phyloP scores from a whole-genome alignment of 1,140 invertebrate species.

The Calephelis virginiensis region DNA sequence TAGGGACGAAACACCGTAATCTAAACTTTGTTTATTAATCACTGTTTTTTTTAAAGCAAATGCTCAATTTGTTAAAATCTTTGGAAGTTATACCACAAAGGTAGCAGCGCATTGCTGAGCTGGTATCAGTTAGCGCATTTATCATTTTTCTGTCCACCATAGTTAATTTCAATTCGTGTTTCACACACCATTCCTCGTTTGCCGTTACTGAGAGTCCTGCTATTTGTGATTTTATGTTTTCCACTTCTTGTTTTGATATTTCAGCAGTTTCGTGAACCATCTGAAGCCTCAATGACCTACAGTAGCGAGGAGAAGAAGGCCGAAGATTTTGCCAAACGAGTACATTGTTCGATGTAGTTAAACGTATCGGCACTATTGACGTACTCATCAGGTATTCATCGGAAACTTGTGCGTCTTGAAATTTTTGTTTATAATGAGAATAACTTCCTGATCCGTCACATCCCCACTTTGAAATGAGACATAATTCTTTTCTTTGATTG shows the following conservation, averaged over 20 bases:
- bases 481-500: conserved; percentile 8
- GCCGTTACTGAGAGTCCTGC: neutral
- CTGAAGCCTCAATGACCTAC: conserved; percentile 4
- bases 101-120: conserved; percentile 1
- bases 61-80: conserved; percentile 19
- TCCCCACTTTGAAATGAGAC: conserved; percentile 22
- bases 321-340: conserved; percentile 7
- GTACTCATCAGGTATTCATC: conserved; percentile 18
- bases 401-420: conserved; percentile 20
- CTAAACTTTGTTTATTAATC: conserved; percentile 18
- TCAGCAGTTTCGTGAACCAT: conserved; percentile 1
- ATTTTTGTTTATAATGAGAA: conserved; percentile 25
- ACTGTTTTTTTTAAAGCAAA: conserved; percentile 20
- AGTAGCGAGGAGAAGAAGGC: conserved; percentile 8
- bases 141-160: conserved; percentile 7
- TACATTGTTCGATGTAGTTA: conserved; percentile 6
- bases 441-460: conserved; percentile 19
- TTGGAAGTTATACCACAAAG: conserved; percentile 7
- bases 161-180: neutral
- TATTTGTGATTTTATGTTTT: neutral
- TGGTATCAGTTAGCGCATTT: conserved; percentile 4
- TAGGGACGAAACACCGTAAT: conserved; percentile 12
- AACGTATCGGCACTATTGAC: conserved; percentile 16
- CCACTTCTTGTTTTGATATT: neutral
- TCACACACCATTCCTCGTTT: too few species aligned